Percentiles rank a stretch among this genome's conserved stretches.
Evolutionary conservation across 2,888 invertebrate genomes (phyloP).

Genomic region (Hydroisotoma schaefferi): DNA sequence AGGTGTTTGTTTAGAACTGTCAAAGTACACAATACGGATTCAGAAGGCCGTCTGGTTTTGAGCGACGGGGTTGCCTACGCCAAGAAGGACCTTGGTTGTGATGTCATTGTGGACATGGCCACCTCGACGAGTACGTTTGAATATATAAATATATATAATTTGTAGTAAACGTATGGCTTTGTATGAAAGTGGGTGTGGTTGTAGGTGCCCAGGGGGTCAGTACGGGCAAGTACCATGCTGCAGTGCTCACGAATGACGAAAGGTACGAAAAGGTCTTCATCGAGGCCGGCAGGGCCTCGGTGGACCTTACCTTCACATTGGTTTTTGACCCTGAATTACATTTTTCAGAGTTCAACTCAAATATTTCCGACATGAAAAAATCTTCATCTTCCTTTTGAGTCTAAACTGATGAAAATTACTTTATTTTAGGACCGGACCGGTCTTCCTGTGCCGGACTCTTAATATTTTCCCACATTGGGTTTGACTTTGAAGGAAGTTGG

Average conservation of each 20-base stretch:
- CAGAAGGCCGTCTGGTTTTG: constrained; percentile 83
- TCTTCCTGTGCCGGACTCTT: constrained; percentile 86
- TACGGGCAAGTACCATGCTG: constrained; percentile 84
- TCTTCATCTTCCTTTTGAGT: constrained; percentile 56
- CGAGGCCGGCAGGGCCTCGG: constrained; percentile 67
- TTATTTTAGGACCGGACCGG: too few relatives aligned
- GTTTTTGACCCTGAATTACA: constrained; percentile 86
- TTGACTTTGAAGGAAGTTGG: constrained; percentile 82
- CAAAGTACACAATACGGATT: constrained; percentile 91
- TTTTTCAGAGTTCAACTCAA: constrained; percentile 78
- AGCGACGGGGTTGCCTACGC: constrained; percentile 82
- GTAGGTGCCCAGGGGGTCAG: constrained; percentile 73
- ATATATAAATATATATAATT: too few relatives aligned
- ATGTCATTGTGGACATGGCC: constrained; percentile 83
- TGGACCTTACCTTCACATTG: constrained; percentile 80
- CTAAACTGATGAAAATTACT: not conserved
- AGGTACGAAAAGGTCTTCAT: constrained; percentile 66
- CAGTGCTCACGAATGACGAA: constrained; percentile 68
- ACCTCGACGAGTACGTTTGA: constrained; percentile 87
- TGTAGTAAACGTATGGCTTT: too few relatives aligned
- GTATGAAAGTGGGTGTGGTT: too few relatives aligned
- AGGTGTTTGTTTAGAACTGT: too few relatives aligned
- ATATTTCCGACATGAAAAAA: constrained; percentile 90
- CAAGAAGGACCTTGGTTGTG: constrained; percentile 73
- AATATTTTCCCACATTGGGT: constrained; percentile 78